Conservation (phyloP, 2,888 invertebrate species). For the Eupithecia tripunctaria region DNA sequence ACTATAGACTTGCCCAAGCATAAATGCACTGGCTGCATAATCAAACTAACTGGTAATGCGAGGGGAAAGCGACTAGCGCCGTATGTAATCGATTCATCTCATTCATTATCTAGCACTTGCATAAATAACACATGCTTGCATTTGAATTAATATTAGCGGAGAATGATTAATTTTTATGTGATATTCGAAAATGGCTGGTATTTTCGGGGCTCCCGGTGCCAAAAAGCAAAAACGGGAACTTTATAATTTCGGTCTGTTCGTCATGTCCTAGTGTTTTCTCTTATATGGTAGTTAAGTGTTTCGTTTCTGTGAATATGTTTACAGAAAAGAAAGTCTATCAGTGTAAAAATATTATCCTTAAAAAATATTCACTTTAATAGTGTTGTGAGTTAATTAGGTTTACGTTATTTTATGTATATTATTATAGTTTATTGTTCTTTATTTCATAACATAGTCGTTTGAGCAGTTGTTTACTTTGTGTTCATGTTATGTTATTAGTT, state of each 20-base stretch:
- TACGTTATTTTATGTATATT: no score
- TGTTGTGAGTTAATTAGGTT: no score
- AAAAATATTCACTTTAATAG: no score
- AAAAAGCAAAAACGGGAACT: neutral
- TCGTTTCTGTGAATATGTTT: no score
- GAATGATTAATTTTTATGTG: neutral
- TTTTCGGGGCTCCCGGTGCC: neutral
- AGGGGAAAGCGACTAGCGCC: conserved; percentile 51
- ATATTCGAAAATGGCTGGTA: neutral
- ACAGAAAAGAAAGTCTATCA: no score
- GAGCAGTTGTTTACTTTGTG: no score
- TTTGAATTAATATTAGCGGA: neutral
- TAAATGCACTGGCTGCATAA: conserved; percentile 14
- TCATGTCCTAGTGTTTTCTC: neutral
- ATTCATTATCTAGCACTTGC: conserved; percentile 43
- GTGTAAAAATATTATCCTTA: no score
- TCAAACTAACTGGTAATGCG: conserved; percentile 23
- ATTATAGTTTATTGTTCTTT: no score
- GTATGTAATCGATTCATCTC: conserved; percentile 67
- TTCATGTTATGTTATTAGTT: no score
- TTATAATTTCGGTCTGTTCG: neutral
- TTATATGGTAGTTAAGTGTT: no score
- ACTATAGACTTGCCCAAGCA: conserved; percentile 15
- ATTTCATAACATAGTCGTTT: no score
- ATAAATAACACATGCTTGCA: conserved; percentile 22